Evolutionary conservation across 2,888 invertebrate genomes (phyloP).

Genomic region (Drosophila multiciliata): DNA sequence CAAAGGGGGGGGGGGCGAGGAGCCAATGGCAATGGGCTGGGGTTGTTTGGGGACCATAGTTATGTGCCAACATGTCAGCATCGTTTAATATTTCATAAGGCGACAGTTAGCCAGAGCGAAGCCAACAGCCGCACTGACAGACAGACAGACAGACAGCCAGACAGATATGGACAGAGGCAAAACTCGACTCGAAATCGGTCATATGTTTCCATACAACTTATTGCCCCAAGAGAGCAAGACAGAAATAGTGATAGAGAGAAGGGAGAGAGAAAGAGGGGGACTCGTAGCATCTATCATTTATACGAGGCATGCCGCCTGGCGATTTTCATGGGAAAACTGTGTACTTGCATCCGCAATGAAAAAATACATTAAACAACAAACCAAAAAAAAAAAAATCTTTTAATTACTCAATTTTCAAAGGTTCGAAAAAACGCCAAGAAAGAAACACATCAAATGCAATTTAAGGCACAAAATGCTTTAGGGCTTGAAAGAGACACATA

Average conservation of each 20-base stretch:
- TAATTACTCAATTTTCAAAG: constrained; percentile 18
- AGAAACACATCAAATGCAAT: constrained; percentile 8
- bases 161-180: constrained; percentile 47
- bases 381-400: constrained; percentile 15
- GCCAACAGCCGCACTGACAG: constrained; percentile 19
- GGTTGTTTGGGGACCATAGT: constrained; percentile 22
- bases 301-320: constrained; percentile 2
- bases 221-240: constrained; percentile 14
- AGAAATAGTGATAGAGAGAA: not conserved
- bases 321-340: constrained; percentile 55
- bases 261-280: not conserved
- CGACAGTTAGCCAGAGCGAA: constrained; percentile 55
- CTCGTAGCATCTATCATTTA: constrained; percentile 29
- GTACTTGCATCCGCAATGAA: constrained; percentile 4
- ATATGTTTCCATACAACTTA: constrained; percentile 55
- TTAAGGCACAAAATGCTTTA: not conserved
- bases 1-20: not conserved
- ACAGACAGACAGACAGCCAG: constrained; percentile 17
- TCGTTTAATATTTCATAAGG: constrained; percentile 69
- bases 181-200: constrained; percentile 40
- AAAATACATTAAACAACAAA: not conserved
- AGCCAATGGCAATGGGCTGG: not conserved
- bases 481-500: not conserved
- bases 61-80: constrained; percentile 67
- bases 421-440: not conserved